Evolutionary conservation across 2,888 invertebrate species (phyloP), one percentile per base, ranked within the genome.

Genomic region (Poecilobothrus nobilitatus): DNA sequence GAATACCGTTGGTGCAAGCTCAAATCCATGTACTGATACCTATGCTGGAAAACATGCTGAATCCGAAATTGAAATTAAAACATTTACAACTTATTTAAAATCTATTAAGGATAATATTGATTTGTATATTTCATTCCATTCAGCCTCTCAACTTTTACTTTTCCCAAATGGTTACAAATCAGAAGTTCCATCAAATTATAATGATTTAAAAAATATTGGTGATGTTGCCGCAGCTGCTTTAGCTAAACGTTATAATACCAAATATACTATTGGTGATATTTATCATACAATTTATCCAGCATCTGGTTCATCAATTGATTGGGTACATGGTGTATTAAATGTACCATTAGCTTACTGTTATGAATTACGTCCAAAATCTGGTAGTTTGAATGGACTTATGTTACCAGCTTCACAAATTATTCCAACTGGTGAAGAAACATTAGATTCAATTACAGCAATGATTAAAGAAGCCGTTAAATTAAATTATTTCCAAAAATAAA

Each of bases 121-220:
- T 53, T 79, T 88, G 53, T 92, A 91, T 76, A 77, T 92, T 2
- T 85, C 88, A 0, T 87, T 92, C 76, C 92, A 93, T 77, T 89
- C 91, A 0, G 91, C 85, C 74, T 87, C 89, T 0, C 91, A 92
- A 74, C 81, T 87, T 44, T 77, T 91, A 27, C 78, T 91, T 67
- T 78, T 89, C 68, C 90, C 91, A 0, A 89, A 87, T 21, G 89
- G 86, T 0, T 79, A 87, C 74, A 86, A 86, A 0, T 75, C 70
- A 0, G 75, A 80, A 0, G 84, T 86, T 72, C 78, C 84, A 0
- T 81, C 80, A 21, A 86, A 86, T 70, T 83, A 83, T 70, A 78
- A 81, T 12, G 84, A 86, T 68, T 76, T 85, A 76, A 82, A 84
- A 76, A 66, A 70, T 3, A 75, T 80, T 21, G 78, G 73, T 61